Percentiles rank a stretch among this genome's conserved stretches.
phyloP scores from a whole-genome alignment of 2,797 vertebrate genomes.

The Malacoctenus gilli region DNA sequence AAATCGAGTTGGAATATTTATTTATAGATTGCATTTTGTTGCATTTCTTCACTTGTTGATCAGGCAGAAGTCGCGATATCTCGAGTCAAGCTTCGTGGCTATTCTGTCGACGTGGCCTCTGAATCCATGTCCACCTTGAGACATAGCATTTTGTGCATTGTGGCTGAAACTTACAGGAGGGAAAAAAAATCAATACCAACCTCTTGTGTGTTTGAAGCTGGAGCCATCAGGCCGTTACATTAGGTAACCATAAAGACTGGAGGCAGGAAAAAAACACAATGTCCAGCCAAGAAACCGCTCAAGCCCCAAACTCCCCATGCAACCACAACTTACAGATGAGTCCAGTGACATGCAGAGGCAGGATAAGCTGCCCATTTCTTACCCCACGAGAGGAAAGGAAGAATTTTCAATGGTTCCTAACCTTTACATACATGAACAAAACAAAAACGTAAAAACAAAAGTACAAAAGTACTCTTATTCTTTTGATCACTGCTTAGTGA shows the following conservation, averaged over 20 bases:
- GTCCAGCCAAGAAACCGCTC: not conserved
- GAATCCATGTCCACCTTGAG: not conserved
- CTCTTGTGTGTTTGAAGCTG: not conserved
- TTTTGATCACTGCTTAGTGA: too few relatives aligned
- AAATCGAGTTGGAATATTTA: conserved; percentile 28
- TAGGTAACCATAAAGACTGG: conserved; percentile 2
- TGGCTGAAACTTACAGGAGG: not conserved
- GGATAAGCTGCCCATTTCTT: not conserved
- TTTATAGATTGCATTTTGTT: conserved; percentile 16
- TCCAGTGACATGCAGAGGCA: not conserved
- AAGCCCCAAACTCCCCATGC: not conserved
- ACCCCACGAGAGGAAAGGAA: too few relatives aligned
- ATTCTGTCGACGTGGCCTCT: too few relatives aligned
- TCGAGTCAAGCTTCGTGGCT: too few relatives aligned
- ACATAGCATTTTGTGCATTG: not conserved
- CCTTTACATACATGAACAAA: too few relatives aligned
- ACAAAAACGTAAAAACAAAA: too few relatives aligned
- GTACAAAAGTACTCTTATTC: too few relatives aligned
- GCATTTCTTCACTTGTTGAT: not conserved
- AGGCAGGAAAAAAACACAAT: not conserved
- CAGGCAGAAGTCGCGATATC: too few relatives aligned
- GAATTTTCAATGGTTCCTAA: too few relatives aligned
- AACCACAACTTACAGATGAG: not conserved
- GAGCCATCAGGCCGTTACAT: not conserved
- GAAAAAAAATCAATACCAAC: not conserved